phyloP scores from a whole-genome alignment of 2,113 vertebrate species.

The Phalacrocorax pelagicus region DNA sequence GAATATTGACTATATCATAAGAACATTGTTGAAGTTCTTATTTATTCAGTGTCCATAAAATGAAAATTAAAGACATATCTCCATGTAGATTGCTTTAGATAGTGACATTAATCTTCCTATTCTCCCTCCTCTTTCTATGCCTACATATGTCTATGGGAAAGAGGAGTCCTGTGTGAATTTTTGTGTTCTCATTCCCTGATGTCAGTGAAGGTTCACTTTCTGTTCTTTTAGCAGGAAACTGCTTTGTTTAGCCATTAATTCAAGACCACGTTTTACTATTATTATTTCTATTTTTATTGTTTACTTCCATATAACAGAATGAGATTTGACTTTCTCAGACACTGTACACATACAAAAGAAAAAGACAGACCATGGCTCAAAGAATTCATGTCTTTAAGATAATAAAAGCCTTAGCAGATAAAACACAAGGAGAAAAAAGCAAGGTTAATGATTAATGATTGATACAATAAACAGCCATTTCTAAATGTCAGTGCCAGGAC shows the following conservation, averaged over 20 bases:
- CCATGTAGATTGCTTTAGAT: neutral
- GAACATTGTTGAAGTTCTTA: neutral
- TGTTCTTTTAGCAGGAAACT: neutral
- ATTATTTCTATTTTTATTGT: neutral
- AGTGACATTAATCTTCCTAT: neutral
- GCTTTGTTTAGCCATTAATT: neutral
- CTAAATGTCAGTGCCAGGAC: neutral
- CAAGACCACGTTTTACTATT: neutral
- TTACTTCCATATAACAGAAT: neutral
- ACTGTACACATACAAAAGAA: neutral
- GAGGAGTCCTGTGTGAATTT: neutral
- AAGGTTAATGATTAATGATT: conserved; percentile 44
- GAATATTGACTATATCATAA: neutral
- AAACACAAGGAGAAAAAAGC: neutral
- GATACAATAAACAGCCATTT: conserved; percentile 11
- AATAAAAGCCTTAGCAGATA: neutral
- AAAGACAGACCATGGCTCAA: neutral
- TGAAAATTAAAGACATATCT: neutral
- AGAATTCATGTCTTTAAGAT: neutral
- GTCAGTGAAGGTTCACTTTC: neutral
- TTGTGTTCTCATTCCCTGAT: neutral
- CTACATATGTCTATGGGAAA: neutral
- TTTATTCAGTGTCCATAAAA: neutral
- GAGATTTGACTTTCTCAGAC: neutral
- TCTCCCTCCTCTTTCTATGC: neutral